Evolutionary conservation across 2,888 invertebrate species (phyloP), one percentile per base, ranked within the genome.

Genomic region (Leptopilina myrica): DNA sequence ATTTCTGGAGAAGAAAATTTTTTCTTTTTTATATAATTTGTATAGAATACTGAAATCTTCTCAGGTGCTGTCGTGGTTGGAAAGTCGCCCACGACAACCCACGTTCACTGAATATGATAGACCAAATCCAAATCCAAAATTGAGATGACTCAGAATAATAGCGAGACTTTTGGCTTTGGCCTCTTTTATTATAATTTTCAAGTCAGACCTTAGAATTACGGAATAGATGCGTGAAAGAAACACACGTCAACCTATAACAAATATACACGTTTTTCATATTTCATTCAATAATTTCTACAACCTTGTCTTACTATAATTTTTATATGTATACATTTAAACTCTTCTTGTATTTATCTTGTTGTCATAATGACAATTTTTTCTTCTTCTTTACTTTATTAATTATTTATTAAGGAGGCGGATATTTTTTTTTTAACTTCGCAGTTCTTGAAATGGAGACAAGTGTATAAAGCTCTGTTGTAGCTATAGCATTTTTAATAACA

Each of bases 1-100:
- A 67, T 67, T 67, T 49, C 11, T 8, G 2, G 53, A 26, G 14
- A 26, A 26, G 56, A 73, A 73, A 33, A 73, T 9, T 1, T 56
- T 73, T 73, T 20, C 20, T 15, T 33, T 49, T 49, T 49, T 1
- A 33, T 33, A 46, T 73, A 73, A 59, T 56, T 33, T 56, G 73
- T 20, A 46, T 53, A 64, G 33, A 43, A 69, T 26, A 76, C 69
- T 76, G 76, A 79, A 69, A 81, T 78, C 76, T 76, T 80, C 76
- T 79, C 79, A 69, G 66, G 69, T 81, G 75, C 77, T 81, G 75
- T 76, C 77, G 76, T 76, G 73, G 67, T 40, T 67, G 65, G 77
- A 77, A 79, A 79, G 75, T 80, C 85, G 84, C 85, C 82, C 85
- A 85, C 85, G 75, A 69, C 78, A 73, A 76, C 82, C 84, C 83